Evolutionary conservation across 2,797 vertebrate species (phyloP), one percentile per base, ranked within the genome.

Genomic region (Masticophis lateralis): DNA sequence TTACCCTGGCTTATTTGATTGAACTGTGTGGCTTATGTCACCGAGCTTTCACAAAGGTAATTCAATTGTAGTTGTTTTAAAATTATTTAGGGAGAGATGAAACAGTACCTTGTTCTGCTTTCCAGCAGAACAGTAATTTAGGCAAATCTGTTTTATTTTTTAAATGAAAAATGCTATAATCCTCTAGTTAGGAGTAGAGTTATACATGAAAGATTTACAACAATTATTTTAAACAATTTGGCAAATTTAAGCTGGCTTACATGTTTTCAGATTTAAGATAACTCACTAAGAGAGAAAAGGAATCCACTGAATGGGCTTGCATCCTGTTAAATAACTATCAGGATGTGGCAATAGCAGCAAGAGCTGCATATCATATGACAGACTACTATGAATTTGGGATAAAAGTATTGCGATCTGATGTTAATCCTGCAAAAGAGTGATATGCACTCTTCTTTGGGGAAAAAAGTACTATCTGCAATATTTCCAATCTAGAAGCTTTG

Each of bases 1-100:
- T 99, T 97, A 99, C 98, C 55, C 98, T 99, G 94, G 99, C 98
- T 88, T 99, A 99, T 97, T 98, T 99, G 88, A 98, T 99, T 28
- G 99, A 99, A 94, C 98, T 99, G 9, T 99, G 99, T 91, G 99
- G 99, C 92, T 98, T 99, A 87, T 99, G 99, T 96, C 99, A 99
- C 97, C 98, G 99, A 97, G 98, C 98, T 87, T 99, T 99, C 97
- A 99, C 98, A 94, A 99, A 99, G 99, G 99, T 99, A 98, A 97
- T 87, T 63, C 13, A 2, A 93, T 63, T 87, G 11, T 6, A 1
- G 59, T 0, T 43, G 2, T 63, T 86, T 91, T 79, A 86, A 91
- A 83, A 27, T 96, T 88, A 60, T 22, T 86, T n/a, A 37, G 18
- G 53, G 87, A 93, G 11, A 22, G 22, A 8, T 63, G 74, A 95